Conservation (phyloP, 2,888 invertebrate genomes). For the Doris montereyensis region DNA sequence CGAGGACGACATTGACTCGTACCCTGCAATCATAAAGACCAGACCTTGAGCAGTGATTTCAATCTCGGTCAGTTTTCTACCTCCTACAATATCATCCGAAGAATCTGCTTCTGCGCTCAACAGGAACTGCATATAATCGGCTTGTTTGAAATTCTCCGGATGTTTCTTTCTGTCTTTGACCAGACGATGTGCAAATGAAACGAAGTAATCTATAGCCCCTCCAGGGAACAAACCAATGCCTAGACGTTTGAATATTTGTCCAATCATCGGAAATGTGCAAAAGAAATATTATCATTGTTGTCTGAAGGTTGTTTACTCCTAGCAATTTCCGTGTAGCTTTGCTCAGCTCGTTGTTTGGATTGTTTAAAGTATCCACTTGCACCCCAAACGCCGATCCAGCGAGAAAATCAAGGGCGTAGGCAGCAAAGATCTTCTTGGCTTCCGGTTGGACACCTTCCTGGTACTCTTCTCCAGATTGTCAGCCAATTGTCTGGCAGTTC, state of each 20-base stretch:
- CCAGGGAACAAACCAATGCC: constrained; percentile 3
- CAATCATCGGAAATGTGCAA: neutral
- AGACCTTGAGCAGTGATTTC: constrained; percentile 41
- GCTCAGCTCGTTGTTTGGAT: constrained; percentile 3
- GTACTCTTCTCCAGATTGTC: neutral
- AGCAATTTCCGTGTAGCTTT: no score
- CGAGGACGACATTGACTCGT: constrained; percentile 38
- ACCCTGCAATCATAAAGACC: constrained; percentile 41
- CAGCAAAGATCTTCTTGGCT: neutral
- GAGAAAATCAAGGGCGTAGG: neutral
- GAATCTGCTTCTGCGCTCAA: constrained; percentile 38
- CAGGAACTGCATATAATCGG: constrained; percentile 42
- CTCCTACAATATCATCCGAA: neutral
- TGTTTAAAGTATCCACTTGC: constrained; percentile 3
- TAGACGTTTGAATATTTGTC: neutral
- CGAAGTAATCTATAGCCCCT: constrained; percentile 18
- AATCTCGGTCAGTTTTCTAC: constrained; percentile 32
- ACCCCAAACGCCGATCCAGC: constrained; percentile 9
- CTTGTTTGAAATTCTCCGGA: neutral
- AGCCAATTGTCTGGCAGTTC: neutral
- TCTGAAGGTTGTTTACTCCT: no score
- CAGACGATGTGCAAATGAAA: neutral
- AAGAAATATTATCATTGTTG: neutral
- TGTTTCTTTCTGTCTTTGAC: constrained; percentile 27
- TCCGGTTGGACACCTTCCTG: neutral